phyloP scores from a whole-genome alignment of 2,888 invertebrate genomes.

The Limnephilus lunatus region DNA sequence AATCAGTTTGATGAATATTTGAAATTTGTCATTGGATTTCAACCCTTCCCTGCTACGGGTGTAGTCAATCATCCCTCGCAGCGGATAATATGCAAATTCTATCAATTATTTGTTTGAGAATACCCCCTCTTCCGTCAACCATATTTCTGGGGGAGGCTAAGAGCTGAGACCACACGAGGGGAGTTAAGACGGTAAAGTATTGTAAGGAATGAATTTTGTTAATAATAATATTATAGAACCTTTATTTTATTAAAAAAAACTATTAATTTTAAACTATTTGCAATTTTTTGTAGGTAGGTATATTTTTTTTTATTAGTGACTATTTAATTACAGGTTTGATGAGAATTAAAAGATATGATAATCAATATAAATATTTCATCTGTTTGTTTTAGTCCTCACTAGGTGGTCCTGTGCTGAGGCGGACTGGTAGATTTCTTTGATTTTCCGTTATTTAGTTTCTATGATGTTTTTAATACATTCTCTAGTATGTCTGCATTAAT shows the following conservation, averaged over 20 bases:
- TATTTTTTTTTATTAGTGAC: too few species aligned
- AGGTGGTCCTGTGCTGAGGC: too few species aligned
- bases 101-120: constrained; percentile 67
- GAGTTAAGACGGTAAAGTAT: background rate
- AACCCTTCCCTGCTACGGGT: constrained; percentile 38
- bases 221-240: background rate
- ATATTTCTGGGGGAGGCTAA: constrained; percentile 57
- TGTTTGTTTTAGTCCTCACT: too few species aligned
- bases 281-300: too few species aligned
- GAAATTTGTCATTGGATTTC: constrained; percentile 31
- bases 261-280: too few species aligned
- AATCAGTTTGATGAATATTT: constrained; percentile 4
- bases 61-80: constrained; percentile 49
- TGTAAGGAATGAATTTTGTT: background rate
- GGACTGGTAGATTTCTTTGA: too few species aligned
- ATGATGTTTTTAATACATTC: too few species aligned
- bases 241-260: background rate
- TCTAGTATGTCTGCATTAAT: too few species aligned
- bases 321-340: too few species aligned
- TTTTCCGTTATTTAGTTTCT: too few species aligned
- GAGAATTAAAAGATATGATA: too few species aligned
- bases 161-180: constrained; percentile 20
- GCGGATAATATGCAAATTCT: constrained; percentile 66
- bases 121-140: constrained; percentile 57
- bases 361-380: too few species aligned